Percentiles rank a stretch among this genome's conserved stretches.
Evolutionary conservation across 2,113 vertebrate species (phyloP).

Genomic region (Oncorhynchus mykiss): DNA sequence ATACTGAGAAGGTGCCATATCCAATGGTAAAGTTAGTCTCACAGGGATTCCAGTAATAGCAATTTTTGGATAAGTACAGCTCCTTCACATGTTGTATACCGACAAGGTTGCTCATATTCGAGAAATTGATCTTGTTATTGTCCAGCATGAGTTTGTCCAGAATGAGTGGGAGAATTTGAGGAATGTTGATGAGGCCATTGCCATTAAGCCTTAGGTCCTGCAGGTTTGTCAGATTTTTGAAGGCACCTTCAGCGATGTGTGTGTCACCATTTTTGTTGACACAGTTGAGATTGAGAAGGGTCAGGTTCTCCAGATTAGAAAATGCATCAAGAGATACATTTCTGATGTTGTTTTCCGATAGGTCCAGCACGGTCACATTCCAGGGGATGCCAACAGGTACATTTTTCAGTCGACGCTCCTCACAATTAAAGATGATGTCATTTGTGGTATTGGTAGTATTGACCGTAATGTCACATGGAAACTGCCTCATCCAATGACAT

Average conservation of each 20-base stretch:
- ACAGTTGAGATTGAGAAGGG: conserved; percentile 55
- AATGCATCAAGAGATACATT: conserved; percentile 55
- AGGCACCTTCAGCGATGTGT: conserved; percentile 33
- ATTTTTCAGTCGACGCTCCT: conserved; percentile 35
- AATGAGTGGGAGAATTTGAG: conserved; percentile 47
- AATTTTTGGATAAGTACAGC: conserved; percentile 57
- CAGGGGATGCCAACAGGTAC: conserved; percentile 64
- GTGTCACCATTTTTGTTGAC: conserved; percentile 7
- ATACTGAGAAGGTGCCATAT: conserved; percentile 41
- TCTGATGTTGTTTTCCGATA: conserved; percentile 71
- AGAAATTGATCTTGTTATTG: conserved; percentile 48
- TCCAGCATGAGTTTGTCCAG: conserved; percentile 42
- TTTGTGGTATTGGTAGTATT: conserved; percentile 5
- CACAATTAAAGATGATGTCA: conserved; percentile 62
- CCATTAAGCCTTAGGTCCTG: conserved; percentile 43
- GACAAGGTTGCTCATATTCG: conserved; percentile 42
- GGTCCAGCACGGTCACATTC: conserved; percentile 64
- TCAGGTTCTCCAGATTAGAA: conserved; percentile 60
- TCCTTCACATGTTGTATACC: conserved; percentile 46
- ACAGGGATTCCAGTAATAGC: conserved; percentile 58
- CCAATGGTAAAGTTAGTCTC: neutral
- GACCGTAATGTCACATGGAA: conserved; percentile 65
- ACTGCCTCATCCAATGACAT: conserved; percentile 47
- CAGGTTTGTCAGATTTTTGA: conserved; percentile 67
- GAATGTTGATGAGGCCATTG: conserved; percentile 42